Evolutionary conservation across 2,113 vertebrate species (phyloP).

Genomic region (Pelvicachromis taeniatus): DNA sequence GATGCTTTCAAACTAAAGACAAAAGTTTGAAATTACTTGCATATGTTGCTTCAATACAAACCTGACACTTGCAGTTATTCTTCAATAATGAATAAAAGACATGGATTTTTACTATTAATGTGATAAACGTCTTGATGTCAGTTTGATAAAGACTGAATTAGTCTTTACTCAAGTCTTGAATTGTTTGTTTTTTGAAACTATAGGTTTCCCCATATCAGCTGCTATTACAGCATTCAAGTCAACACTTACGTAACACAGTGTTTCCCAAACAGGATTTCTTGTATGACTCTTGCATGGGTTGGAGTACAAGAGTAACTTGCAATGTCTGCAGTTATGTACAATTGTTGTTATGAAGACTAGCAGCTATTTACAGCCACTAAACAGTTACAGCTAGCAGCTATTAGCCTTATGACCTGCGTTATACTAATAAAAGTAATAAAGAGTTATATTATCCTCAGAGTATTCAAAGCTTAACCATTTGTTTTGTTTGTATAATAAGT

Average conservation of each 20-base stretch:
- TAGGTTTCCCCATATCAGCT: not conserved
- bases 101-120: not conserved
- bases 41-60: not conserved
- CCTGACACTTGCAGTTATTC: not conserved
- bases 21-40: not conserved
- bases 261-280: not conserved
- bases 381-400: not conserved
- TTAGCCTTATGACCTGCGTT: not conserved
- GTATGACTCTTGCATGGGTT: not conserved
- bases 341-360: not conserved
- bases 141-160: not conserved
- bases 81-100: not conserved
- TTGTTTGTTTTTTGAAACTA: not conserved
- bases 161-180: not conserved
- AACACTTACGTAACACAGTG: not conserved
- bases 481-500: not conserved
- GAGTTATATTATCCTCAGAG: not conserved
- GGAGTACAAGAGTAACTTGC: not conserved
- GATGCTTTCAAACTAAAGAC: slow-evolving; percentile 81
- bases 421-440: not conserved
- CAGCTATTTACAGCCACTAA: not conserved
- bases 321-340: not conserved
- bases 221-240: not conserved
- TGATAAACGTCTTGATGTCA: not conserved
- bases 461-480: not conserved